phyloP scores from a whole-genome alignment of 1,140 invertebrate genomes.

The Drosophila bocki region DNA sequence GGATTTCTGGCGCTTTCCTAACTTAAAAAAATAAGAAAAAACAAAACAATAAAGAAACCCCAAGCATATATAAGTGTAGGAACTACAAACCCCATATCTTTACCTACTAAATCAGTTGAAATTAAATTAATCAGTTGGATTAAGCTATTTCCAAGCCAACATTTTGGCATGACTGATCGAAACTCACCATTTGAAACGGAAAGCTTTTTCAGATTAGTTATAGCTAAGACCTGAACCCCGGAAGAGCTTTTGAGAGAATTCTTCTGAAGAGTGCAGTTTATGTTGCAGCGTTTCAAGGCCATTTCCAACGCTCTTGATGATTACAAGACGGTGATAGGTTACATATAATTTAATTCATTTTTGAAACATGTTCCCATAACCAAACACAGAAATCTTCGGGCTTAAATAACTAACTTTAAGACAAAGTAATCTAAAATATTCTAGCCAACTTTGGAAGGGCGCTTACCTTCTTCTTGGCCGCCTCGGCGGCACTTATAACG shows the following conservation, averaged over 20 bases:
- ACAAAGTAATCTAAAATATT: too few species aligned
- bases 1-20: too few species aligned
- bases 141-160: neutral
- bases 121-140: too few species aligned
- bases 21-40: too few species aligned
- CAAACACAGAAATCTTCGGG: neutral
- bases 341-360: neutral
- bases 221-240: constrained; percentile 3
- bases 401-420: neutral
- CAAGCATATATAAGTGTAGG: too few species aligned
- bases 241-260: constrained; percentile 5
- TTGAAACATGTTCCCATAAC: neutral
- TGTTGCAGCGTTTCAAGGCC: neutral
- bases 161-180: neutral
- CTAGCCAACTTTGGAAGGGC: neutral
- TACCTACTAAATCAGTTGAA: neutral
- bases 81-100: too few species aligned
- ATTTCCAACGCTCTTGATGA: neutral
- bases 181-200: neutral
- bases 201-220: neutral
- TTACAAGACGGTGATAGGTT: neutral
- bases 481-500: constrained; percentile 87
- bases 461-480: constrained; percentile 90
- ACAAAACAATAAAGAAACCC: too few species aligned
- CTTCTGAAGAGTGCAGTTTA: neutral